Base-by-base conservation (phyloP, 2,113 vertebrate genomes). In the Epinephelus cyanopodus region DNA sequence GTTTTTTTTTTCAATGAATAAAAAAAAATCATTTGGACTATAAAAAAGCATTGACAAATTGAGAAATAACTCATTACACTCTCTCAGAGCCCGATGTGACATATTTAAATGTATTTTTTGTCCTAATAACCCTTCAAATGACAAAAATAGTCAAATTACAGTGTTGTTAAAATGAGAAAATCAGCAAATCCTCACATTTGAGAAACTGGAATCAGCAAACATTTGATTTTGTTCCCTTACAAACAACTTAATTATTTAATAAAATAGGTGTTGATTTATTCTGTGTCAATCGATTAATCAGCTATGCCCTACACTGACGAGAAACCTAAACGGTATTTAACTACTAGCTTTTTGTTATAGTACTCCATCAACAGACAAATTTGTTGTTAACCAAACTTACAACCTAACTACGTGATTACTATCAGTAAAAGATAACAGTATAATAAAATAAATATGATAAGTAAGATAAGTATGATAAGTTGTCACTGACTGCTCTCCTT, bases 371-470 rank as follows among this genome's bases (percentile, higher is more conserved):
- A 66, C 39, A 42, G n/a, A 42, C 39, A 33, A 6, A 72, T 37
- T 18, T 71, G 27, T 18, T 27, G 17, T 60, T 8, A 68, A 60
- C 54, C 56, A 57, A 47, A 21, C 18, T 56, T 9, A 53, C 23
- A 60, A 25, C 15, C 68, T 5, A 18, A 68, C 8, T 12, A 53
- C 56, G 63, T 18, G n/a, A n/a, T n/a, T n/a, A n/a, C 0, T 18
- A 37, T 25, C n/a, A 27, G 37, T 71, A 62, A 63, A 65, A 73
- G 62, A 65, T 47, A 45, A 7, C 15, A 56, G 8, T 19, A 63
- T 27, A 39, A 27, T 66, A 27, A 57, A 65, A 77, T 54, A 2
- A 73, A 54, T 17, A 14, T n/a, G 25, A 61, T 27, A 66, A 66
- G n/a, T 66, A 27, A 57, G 61, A 77, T 54, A 2, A 73, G 48